Percentiles rank a stretch among this genome's conserved stretches.
Conservation (phyloP, 2,113 vertebrate genomes). For the Petrocephalus microphthalmus region DNA sequence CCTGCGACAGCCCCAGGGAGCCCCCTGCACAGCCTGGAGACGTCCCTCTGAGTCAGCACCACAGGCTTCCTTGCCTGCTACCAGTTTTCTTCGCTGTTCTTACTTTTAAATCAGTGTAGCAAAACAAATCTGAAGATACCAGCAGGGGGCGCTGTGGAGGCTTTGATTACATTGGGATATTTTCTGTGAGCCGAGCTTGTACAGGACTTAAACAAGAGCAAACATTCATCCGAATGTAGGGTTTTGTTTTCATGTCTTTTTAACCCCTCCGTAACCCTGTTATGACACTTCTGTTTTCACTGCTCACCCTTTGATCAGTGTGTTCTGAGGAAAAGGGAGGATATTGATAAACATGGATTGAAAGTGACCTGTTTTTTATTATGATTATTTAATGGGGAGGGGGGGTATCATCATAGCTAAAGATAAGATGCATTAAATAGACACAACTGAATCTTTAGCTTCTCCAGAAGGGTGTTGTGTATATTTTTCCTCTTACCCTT, state of each 20-base stretch:
- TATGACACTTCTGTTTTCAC: constrained; percentile 67
- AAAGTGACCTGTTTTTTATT: constrained; percentile 76
- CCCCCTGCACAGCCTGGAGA: constrained; percentile 99
- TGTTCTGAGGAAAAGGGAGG: constrained; percentile 58
- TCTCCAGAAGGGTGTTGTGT: constrained; percentile 75
- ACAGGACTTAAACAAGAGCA: constrained; percentile 82
- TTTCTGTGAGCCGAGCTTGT: constrained; percentile 73
- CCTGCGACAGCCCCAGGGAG: constrained; percentile 87
- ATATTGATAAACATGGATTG: constrained; percentile 77
- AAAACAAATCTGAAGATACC: constrained; percentile 43
- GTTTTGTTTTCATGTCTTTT: constrained; percentile 64
- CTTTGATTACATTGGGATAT: constrained; percentile 41
- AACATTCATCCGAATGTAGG: constrained; percentile 89
- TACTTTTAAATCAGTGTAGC: constrained; percentile 40
- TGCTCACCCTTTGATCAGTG: constrained; percentile 48
- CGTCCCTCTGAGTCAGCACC: constrained; percentile 91
- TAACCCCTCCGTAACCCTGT: constrained; percentile 72
- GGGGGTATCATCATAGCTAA: constrained; percentile 56
- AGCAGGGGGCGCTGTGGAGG: constrained; percentile 32
- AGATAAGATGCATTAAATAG: constrained; percentile 57
- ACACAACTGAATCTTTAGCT: constrained; percentile 57
- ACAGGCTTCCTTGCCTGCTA: constrained; percentile 11
- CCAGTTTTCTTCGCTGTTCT: constrained; percentile 5
- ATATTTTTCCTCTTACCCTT: constrained; percentile 73
- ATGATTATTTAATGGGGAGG: constrained; percentile 45